Base-by-base conservation (phyloP, 2,113 vertebrate genomes). In the Pimephales promelas region DNA sequence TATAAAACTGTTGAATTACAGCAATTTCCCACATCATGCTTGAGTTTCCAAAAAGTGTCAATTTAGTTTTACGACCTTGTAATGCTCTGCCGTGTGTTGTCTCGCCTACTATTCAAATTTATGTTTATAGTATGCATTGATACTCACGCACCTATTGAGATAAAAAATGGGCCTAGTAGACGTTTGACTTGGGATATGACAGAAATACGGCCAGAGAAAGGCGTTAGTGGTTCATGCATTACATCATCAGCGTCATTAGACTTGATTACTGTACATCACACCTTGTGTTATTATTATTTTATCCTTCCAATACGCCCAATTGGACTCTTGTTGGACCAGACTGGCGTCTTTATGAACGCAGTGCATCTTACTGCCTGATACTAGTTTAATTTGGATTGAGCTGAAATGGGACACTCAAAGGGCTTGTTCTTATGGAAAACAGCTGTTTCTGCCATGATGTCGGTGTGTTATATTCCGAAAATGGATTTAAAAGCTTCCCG, bases 391-490 rank as follows among this genome's bases (percentile, higher is more conserved):
- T 80, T 49, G 43, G 26, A 80, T 13, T 40, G 28, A 81, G 56
- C 47, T 10, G 62, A 71, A 24, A 64, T 56, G 43, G 43, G 68
- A 83, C 76, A 20, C 74, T 76, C 72, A 34, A 43, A 59, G 61
- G 54, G 36, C 70, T 84, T 79, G 77, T 70, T 86, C 66, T 91
- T 85, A 93, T 93, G 88, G 75, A 81, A 91, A 90, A 77, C 93
- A 94, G 90, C 92, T 93, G 92, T 83, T 61, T 79, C 83, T 76
- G 71, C 34, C 79, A 47, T 83, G 59, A 81, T 87, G 87, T 89
- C 85, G 14, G 75, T 86, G 90, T 74, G 70, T 75, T 49, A 66
- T 26, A 82, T 82, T 54, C 40, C 43, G 7, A 49, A 61, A 79
- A 70, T 70, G 20, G 45, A 54, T 36, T 82, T 89, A 87, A 89